Base-by-base conservation (phyloP, 2,888 invertebrate species). In the Hipparchia sbordonii region DNA sequence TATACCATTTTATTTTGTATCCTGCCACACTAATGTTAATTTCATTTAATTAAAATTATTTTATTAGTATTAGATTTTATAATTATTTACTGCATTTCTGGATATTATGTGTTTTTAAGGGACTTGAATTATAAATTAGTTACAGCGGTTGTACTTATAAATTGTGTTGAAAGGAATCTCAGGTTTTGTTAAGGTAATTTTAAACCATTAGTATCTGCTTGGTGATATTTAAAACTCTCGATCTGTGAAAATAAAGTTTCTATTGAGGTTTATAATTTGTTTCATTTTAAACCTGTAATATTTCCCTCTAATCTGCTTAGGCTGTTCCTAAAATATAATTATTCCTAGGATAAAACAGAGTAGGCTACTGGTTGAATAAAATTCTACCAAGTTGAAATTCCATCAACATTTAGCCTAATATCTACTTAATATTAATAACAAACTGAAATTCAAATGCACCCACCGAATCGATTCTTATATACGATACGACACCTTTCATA, bases 151-250 rank as follows among this genome's bases (percentile, higher is more conserved):
- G 23, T 65, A 65, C 52, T 65, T 52, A 65, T 23, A 52, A 2
- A 12, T 65, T 52, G 12, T 65, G 33, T 65, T 56, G n/a, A 13
- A 56, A 39, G 56, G 45, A 67, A 56, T 67, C 54, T 67, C 54
- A 45, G n/a, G 56, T 56, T 56, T 46, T 46, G 13, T 63, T 52
- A 39, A 52, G 54, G n/a, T 66, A 12, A 66, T 66, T 66, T 66
- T 48, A 52, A 63, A 46, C 10, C 6, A 23, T 8, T 71, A 75
- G 68, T 71, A 46, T 60, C 65, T 73, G 67, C 77, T 77, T 76
- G 74, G 62, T 74, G 73, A 79, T 76, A 77, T 76, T 76, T 74
- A 57, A 74, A 72, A 72, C 71, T 73, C 5, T 2, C 5, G 39
- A 77, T 76, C 74, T 78, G 60, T 75, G 74, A 73, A 71, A 73